These are phyloP conservation scores for Caenorhabditis angaria DNA, from an alignment of 2,888 invertebrate genomes.

Conservation along the genomic window DNA sequence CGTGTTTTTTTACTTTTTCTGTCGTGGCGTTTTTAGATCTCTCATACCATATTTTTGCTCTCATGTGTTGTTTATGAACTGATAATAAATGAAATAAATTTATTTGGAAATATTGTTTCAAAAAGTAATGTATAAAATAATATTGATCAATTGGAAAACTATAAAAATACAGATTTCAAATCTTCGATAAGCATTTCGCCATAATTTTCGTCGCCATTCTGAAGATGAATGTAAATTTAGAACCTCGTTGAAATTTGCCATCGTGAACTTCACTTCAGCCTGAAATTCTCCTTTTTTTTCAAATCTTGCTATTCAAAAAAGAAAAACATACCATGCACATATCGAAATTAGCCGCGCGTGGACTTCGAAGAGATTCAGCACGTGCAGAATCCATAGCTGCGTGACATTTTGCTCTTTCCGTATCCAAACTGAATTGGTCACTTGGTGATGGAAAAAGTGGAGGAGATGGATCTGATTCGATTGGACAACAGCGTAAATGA, in stretches of 20 bases:
- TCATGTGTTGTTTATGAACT: not conserved
- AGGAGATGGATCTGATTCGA: slow-evolving; percentile 47
- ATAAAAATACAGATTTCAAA: slow-evolving; percentile 28
- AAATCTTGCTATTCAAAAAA: not conserved
- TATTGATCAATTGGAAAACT: slow-evolving; percentile 25
- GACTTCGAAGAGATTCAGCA: slow-evolving; percentile 43
- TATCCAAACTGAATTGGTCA: slow-evolving; percentile 52
- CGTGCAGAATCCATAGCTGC: slow-evolving; percentile 47
- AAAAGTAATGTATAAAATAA: slow-evolving; percentile 26
- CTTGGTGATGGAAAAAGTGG: slow-evolving; percentile 43
- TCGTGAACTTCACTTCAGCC: slow-evolving; percentile 52
- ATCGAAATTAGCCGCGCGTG: slow-evolving; percentile 44
- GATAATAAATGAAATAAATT: not conserved
- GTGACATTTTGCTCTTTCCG: slow-evolving; percentile 44
- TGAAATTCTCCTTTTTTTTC: slow-evolving; percentile 4
- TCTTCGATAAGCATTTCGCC: slow-evolving; percentile 29
- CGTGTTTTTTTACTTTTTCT: not conserved
- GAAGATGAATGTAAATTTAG: slow-evolving; percentile 45
- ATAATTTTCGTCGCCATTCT: slow-evolving; percentile 43
- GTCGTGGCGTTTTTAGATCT: not conserved
- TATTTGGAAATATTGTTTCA: slow-evolving; percentile 5
- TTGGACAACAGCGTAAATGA: slow-evolving; percentile 32
- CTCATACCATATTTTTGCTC: not conserved
- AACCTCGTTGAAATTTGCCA: slow-evolving; percentile 46
- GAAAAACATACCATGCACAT: slow-evolving; percentile 39